Evolutionary conservation across 2,113 vertebrate genomes (phyloP).

Genomic region (Symphodus melops): DNA sequence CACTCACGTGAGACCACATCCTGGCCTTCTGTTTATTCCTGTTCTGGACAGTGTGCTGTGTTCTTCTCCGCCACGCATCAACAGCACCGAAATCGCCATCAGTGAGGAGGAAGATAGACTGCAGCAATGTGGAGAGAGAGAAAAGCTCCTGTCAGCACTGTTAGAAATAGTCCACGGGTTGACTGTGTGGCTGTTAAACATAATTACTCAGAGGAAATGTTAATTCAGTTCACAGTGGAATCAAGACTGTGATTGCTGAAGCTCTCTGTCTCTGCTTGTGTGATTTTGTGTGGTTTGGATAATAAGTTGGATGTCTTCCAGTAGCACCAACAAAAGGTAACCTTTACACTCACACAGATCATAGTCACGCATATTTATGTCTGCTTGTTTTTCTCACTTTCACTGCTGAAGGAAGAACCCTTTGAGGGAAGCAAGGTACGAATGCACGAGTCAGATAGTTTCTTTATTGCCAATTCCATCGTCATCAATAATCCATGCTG

Average conservation of each 20-base stretch:
- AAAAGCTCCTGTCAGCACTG: slow-evolving; percentile 43
- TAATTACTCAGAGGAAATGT: slow-evolving; percentile 47
- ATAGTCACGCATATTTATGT: slow-evolving; percentile 72
- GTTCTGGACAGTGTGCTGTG: slow-evolving; percentile 40
- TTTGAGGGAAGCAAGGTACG: slow-evolving; percentile 86
- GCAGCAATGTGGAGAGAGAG: slow-evolving; percentile 44
- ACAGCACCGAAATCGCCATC: slow-evolving; percentile 30
- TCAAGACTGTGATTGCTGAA: slow-evolving; percentile 50
- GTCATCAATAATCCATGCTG: slow-evolving; percentile 64
- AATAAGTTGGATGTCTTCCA: slow-evolving; percentile 60
- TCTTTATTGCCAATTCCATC: slow-evolving; percentile 59
- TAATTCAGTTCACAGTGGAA: slow-evolving; percentile 44
- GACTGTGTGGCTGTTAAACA: slow-evolving; percentile 32
- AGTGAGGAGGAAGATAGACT: slow-evolving; percentile 54
- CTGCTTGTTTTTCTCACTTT: slow-evolving; percentile 62
- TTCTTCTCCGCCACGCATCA: slow-evolving; percentile 50
- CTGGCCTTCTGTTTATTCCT: slow-evolving; percentile 44
- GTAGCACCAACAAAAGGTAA: slow-evolving; percentile 56
- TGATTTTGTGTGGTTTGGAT: slow-evolving; percentile 52
- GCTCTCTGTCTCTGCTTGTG: slow-evolving; percentile 51
- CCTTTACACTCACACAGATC: slow-evolving; percentile 25
- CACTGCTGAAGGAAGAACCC: slow-evolving; percentile 85
- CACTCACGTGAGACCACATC: slow-evolving; percentile 64
- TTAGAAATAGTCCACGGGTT: slow-evolving; percentile 46
- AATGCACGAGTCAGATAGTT: slow-evolving; percentile 51